These are phyloP conservation scores for Alca torda DNA, from an alignment of 2,797 vertebrate species.

Conservation along the genomic window DNA sequence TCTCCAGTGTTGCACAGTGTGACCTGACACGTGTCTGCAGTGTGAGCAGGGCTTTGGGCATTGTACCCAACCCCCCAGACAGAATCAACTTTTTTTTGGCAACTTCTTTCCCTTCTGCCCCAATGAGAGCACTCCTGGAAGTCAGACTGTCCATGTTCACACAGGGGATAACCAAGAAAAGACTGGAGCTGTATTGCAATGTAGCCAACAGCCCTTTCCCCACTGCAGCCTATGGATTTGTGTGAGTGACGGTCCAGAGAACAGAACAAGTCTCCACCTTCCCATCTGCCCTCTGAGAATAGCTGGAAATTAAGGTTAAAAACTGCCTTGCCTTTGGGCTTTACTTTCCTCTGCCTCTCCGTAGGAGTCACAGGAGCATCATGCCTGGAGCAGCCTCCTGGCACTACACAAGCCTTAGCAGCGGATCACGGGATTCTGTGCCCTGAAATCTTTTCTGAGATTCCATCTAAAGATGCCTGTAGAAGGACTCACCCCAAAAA, in stretches of 20 bases:
- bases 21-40: not conserved
- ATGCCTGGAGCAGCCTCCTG: slow-evolving; percentile 18
- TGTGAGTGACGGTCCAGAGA: not conserved
- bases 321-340: slow-evolving; percentile 17
- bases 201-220: not conserved
- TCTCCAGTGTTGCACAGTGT: not conserved
- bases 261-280: slow-evolving; percentile 7
- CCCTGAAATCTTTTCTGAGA: slow-evolving; percentile 12
- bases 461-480: not conserved
- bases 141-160: not conserved
- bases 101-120: not conserved
- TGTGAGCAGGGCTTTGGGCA: not conserved
- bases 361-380: slow-evolving; percentile 15
- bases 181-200: not conserved
- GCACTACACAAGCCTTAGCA: not conserved
- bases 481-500: not conserved
- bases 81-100: not conserved
- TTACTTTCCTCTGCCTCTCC: slow-evolving; percentile 9
- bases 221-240: not conserved
- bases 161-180: not conserved
- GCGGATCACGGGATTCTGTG: not conserved
- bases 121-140: not conserved
- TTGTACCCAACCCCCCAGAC: not conserved
- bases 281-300: slow-evolving; percentile 1
- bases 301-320: slow-evolving; percentile 37